Conservation (phyloP, 2,113 vertebrate species). For the Morone saxatilis region DNA sequence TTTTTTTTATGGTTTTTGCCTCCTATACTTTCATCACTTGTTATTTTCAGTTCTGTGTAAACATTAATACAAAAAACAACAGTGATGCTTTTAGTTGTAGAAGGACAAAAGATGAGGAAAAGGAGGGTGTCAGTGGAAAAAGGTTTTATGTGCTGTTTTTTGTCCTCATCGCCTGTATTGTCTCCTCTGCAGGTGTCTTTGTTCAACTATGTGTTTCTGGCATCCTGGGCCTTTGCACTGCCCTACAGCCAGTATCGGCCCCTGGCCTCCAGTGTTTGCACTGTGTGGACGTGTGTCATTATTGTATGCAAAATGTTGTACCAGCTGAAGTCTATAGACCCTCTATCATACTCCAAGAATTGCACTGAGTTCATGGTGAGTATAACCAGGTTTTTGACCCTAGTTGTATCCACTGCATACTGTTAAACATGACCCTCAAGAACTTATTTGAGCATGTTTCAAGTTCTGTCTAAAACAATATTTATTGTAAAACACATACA, state of each 20-base stretch:
- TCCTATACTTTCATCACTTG: not conserved
- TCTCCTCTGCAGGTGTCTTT: conserved; percentile 90
- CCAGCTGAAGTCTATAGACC: conserved; percentile 93
- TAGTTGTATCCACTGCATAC: not conserved
- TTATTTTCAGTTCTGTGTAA: not conserved
- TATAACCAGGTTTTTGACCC: not conserved
- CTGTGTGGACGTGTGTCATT: conserved; percentile 97
- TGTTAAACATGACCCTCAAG: not conserved
- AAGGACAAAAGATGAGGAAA: not conserved
- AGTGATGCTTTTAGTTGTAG: not conserved
- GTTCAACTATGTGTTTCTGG: conserved; percentile 91
- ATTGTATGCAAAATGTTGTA: conserved; percentile 99
- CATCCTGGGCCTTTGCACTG: conserved; percentile 96
- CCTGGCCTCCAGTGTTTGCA: conserved; percentile 94
- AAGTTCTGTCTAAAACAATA: not conserved
- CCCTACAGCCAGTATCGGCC: conserved; percentile 94
- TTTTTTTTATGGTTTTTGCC: not conserved
- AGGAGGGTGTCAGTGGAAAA: conserved; percentile 2
- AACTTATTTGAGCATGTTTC: not conserved
- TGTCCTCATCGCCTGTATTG: conserved; percentile 53
- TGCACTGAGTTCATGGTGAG: conserved; percentile 86
- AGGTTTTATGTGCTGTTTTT: not conserved
- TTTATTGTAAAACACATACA: not conserved
- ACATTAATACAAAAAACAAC: not conserved
- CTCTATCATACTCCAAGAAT: conserved; percentile 86